Base-by-base conservation (phyloP, 2,113 vertebrate species). In the Pelecanus crispus region DNA sequence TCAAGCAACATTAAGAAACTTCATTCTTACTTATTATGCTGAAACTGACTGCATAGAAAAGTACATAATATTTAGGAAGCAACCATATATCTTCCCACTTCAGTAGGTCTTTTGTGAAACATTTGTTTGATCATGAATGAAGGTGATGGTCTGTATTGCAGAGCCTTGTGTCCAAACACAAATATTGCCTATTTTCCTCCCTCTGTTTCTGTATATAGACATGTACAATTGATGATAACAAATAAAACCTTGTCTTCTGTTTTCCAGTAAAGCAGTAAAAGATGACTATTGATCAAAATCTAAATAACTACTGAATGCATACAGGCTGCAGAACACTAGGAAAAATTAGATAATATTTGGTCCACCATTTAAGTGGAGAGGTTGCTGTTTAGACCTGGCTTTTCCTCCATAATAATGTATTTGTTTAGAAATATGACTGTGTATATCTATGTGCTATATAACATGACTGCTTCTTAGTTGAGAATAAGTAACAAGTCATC, bases 1-100 rank as follows among this genome's bases (percentile, higher is more conserved):
- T 92, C 83, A 80, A 89, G 73, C 63, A 93, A 82, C 53, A 71
- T 86, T 87, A 91, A 71, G 49, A 86, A 91, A 91, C 17, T 83
- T 89, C 40, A 55, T 84, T 90, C 59, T 86, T 80, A 61, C 42
- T 79, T 83, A 87, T 63, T 93, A 45, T 6, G 5, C 29, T 86
- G 58, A 73, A 84, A 67, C 17, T 77, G 34, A 42, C 40, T 91
- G n/a, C 66, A 79, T 32, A 53, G 52, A 84, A 49, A 92, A 90
- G 31, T 49, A 55, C 9, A 36, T 66, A 78, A 72, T 55, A 92
- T 56, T 84, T 78, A 92, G 29, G 65, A 90, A 88, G 38, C 11
- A 92, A 74, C 42, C 4, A 22, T 84, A 84, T 80, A 75, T 90
- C 25, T 92, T 73, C 26, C 36, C 6, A 38, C 71, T 88, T 84